A percentile compares a stretch with the other conserved stretches of the same genome.
Evolutionary conservation across 1,140 invertebrate species (phyloP).

Genomic region (Oryctes rhinoceros): DNA sequence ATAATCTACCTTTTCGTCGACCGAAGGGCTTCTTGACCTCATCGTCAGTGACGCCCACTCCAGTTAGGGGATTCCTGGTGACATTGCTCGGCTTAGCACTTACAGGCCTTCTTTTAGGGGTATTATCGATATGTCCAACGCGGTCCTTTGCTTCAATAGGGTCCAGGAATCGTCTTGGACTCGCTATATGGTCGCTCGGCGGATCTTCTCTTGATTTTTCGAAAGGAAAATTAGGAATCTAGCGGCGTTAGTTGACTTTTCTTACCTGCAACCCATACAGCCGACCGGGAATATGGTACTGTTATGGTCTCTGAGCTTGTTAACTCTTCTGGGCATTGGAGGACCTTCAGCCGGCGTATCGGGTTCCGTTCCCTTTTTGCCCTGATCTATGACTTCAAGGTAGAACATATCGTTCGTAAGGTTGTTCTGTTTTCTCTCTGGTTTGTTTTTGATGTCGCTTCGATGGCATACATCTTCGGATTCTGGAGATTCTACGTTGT

Average conservation of each 20-base stretch:
- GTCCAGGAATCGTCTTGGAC: constrained; percentile 46
- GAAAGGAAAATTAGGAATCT: not conserved
- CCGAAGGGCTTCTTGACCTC: constrained; percentile 51
- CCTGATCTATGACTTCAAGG: not conserved
- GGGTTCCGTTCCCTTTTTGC: not conserved
- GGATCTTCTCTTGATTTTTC: constrained; percentile 26
- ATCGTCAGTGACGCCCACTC: constrained; percentile 54
- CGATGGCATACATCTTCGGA: not conserved
- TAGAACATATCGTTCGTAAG: constrained; percentile 7
- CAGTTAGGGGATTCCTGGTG: constrained; percentile 55
- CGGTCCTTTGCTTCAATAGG: constrained; percentile 41
- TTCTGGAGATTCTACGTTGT: not conserved
- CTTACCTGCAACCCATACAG: constrained; percentile 47
- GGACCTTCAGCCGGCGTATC: constrained; percentile 35
- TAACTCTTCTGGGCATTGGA: constrained; percentile 9
- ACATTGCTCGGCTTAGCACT: constrained; percentile 30
- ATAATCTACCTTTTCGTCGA: constrained; percentile 50
- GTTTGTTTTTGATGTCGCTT: not conserved
- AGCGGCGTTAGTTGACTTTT: not conserved
- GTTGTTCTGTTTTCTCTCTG: not conserved
- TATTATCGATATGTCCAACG: constrained; percentile 47
- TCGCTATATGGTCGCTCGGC: constrained; percentile 35
- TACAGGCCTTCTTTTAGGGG: constrained; percentile 37
- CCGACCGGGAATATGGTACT: constrained; percentile 50
- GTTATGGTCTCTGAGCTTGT: constrained; percentile 45